Evolutionary conservation across 2,888 invertebrate species (phyloP).

Genomic region (Scaptomyza polygonia): DNA sequence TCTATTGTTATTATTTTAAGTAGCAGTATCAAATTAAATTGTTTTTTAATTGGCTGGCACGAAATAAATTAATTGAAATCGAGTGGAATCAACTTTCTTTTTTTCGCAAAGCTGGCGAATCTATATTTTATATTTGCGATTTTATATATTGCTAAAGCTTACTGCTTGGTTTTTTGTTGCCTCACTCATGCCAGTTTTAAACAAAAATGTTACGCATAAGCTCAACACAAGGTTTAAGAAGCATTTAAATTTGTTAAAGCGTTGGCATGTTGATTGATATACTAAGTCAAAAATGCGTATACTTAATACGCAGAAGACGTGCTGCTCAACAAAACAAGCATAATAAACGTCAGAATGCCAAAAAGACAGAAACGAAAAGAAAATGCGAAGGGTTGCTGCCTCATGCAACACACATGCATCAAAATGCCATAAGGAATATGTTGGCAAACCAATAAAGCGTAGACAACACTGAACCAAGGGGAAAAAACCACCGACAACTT

Average conservation of each 20-base stretch:
- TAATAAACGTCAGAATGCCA: conserved; percentile 65
- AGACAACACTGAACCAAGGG: conserved; percentile 44
- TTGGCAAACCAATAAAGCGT: conserved; percentile 70
- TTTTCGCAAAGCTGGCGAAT: too few relatives aligned
- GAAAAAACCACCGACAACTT: conserved; percentile 25
- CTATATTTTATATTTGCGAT: too few relatives aligned
- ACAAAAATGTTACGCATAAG: neutral
- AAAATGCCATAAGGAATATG: conserved; percentile 70
- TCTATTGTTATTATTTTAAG: too few relatives aligned
- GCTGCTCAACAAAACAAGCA: conserved; percentile 64
- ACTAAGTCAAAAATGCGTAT: conserved; percentile 59
- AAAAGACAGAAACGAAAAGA: conserved; percentile 15
- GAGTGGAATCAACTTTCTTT: too few relatives aligned
- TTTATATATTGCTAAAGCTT: neutral
- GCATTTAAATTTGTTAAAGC: conserved; percentile 31
- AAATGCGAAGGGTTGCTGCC: conserved; percentile 56
- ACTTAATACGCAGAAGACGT: conserved; percentile 65
- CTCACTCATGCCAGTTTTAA: neutral
- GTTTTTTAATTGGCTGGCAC: too few relatives aligned
- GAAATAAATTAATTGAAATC: too few relatives aligned
- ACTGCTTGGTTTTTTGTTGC: neutral
- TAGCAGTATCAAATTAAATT: too few relatives aligned
- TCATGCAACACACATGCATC: conserved; percentile 64
- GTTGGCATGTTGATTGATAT: conserved; percentile 46
- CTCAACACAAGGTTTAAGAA: neutral